phyloP scores from a whole-genome alignment of 1,140 invertebrate species.

The Homarus americanus region DNA sequence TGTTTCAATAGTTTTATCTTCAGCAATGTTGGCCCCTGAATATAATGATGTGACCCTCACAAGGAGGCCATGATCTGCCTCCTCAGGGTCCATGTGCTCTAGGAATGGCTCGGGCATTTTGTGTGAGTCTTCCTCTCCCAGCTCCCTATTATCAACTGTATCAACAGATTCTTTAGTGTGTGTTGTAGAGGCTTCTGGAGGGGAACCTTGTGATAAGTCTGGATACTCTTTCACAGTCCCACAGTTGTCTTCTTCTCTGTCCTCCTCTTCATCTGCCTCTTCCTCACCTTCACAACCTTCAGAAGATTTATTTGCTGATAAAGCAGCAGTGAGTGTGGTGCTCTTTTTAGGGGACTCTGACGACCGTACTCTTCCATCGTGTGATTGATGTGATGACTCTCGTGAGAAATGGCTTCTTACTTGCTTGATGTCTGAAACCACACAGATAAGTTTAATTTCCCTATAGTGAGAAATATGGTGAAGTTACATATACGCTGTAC shows the following conservation, averaged over 20 bases:
- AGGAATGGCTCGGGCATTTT: neutral
- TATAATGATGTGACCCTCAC: neutral
- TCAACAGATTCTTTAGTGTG: neutral
- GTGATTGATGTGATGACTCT: slow-evolving; percentile 54
- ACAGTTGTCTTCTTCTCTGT: neutral
- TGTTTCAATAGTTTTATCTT: neutral
- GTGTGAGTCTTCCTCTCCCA: neutral
- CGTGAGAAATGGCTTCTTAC: slow-evolving; percentile 41
- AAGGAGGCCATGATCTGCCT: neutral
- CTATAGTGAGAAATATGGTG: too few species aligned
- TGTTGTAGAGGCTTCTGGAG: neutral
- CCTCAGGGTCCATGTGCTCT: neutral
- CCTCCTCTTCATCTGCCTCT: slow-evolving; percentile 1
- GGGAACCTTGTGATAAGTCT: neutral
- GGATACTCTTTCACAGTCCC: neutral
- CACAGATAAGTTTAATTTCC: too few species aligned
- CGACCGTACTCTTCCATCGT: slow-evolving; percentile 21
- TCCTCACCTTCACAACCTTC: slow-evolving; percentile 4
- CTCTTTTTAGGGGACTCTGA: slow-evolving; percentile 61
- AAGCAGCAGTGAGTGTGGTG: neutral
- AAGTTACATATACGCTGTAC: too few species aligned
- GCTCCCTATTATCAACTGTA: neutral
- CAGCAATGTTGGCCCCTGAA: neutral
- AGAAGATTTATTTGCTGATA: neutral
- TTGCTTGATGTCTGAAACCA: slow-evolving; percentile 3